Evolutionary conservation across 2,888 invertebrate genomes (phyloP).

Genomic region (Polydesmus complanatus): DNA sequence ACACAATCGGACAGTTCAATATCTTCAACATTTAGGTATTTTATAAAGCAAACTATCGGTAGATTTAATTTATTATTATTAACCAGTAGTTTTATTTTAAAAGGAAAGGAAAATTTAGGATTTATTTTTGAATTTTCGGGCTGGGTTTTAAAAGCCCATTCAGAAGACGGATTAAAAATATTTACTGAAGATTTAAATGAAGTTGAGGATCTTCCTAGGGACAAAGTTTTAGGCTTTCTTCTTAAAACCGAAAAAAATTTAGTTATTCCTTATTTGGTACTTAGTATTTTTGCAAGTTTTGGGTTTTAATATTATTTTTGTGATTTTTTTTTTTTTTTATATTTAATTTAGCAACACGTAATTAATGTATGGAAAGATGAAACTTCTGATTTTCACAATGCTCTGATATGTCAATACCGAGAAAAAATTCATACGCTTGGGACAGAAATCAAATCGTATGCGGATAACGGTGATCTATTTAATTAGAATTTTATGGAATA

Average conservation of each 20-base stretch:
- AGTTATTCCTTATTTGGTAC: constrained; percentile 72
- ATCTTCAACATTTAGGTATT: constrained; percentile 74
- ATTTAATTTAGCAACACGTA: constrained; percentile 57
- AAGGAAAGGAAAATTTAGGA: constrained; percentile 61
- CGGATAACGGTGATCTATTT: constrained; percentile 26
- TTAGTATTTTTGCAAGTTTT: neutral
- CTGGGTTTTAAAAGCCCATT: constrained; percentile 75
- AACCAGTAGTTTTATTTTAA: neutral
- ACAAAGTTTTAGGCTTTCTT: constrained; percentile 75
- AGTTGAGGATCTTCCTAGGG: constrained; percentile 76
- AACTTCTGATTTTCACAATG: constrained; percentile 75
- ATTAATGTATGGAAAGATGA: constrained; percentile 78
- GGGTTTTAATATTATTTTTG: neutral
- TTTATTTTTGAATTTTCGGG: constrained; percentile 86
- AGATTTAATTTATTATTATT: neutral
- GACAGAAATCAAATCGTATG: constrained; percentile 28
- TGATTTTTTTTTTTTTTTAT: constrained; percentile 3
- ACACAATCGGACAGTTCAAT: constrained; percentile 69
- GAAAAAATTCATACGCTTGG: constrained; percentile 44
- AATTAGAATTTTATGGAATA: neutral
- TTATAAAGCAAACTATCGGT: constrained; percentile 10
- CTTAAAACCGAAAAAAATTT: constrained; percentile 62
- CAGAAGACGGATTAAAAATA: constrained; percentile 74
- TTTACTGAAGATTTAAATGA: constrained; percentile 75
- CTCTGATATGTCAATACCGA: constrained; percentile 73